A percentile compares a stretch with the other conserved stretches of the same genome.
Evolutionary conservation across 2,113 vertebrate genomes (phyloP).

Genomic region (Apteryx mantelli): DNA sequence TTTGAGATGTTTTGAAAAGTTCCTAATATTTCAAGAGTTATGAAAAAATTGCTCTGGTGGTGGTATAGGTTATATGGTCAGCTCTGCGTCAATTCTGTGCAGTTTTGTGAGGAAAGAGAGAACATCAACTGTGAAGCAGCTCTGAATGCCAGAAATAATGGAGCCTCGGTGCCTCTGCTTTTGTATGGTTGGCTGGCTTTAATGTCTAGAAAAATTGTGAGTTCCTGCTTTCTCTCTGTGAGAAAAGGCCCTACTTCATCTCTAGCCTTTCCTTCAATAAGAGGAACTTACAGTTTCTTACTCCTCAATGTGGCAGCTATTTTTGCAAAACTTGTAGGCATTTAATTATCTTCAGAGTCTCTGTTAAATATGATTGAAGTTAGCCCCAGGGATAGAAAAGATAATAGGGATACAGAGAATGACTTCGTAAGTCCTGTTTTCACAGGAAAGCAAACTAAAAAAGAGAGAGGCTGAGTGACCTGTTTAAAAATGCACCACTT

Average conservation of each 20-base stretch:
- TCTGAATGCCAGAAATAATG: neutral
- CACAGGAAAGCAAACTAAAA: neutral
- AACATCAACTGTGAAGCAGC: neutral
- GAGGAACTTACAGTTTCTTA: neutral
- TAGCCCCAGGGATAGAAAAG: accelerated
- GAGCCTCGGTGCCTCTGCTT: neutral
- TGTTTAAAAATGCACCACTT: neutral
- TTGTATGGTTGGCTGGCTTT: neutral
- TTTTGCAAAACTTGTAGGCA: neutral
- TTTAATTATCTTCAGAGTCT: neutral
- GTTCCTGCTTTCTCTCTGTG: neutral
- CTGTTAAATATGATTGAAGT: neutral
- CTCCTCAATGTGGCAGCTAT: neutral
- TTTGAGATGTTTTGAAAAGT: neutral
- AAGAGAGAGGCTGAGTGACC: neutral
- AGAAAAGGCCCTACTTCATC: neutral
- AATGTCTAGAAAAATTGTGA: neutral
- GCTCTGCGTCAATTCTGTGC: neutral
- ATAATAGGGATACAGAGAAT: neutral
- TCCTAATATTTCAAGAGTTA: neutral
- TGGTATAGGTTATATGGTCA: neutral
- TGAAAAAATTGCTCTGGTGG: neutral
- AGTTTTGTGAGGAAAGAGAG: neutral
- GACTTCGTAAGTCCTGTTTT: neutral
- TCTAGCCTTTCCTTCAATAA: neutral